Evolutionary conservation across 92 coral and sea anemone genomes (phyloP).

Genomic region (Galaxea fascicularis): DNA sequence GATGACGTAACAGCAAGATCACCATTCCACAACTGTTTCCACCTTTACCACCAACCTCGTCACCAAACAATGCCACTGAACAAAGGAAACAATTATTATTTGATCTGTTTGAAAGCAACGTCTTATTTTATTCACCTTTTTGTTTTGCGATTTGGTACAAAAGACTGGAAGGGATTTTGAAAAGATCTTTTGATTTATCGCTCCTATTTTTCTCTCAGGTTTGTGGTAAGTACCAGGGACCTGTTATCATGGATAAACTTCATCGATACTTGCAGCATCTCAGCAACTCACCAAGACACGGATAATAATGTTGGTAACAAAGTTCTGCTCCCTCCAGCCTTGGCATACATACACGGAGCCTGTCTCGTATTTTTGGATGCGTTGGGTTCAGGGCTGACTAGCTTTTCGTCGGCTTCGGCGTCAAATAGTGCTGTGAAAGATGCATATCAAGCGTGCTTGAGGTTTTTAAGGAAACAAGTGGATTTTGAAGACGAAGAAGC

Average conservation of each 20-base stretch:
- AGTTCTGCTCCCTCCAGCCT: constrained; percentile 66
- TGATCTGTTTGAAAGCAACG: no score
- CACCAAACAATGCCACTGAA: no score
- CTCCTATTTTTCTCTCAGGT: constrained; percentile 29
- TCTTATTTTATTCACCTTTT: no score
- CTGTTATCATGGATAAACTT: constrained; percentile 93
- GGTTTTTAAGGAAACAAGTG: constrained; percentile 74
- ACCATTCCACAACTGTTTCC: no score
- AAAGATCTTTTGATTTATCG: neutral
- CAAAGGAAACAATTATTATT: no score
- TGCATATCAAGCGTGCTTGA: constrained; percentile 78
- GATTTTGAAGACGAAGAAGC: constrained; percentile 14
- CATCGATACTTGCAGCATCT: constrained; percentile 83
- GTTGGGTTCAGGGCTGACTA: constrained; percentile 81
- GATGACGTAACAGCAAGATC: no score
- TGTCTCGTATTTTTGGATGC: constrained; percentile 96
- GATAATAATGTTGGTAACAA: neutral
- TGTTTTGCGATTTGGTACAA: neutral
- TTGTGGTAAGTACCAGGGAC: constrained; percentile 88
- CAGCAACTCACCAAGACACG: neutral
- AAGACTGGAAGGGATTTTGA: neutral
- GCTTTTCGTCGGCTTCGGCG: constrained; percentile 46
- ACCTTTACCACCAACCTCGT: no score
- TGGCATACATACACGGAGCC: constrained; percentile 93
- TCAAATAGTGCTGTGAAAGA: constrained; percentile 33